Percentiles rank a stretch among this genome's conserved stretches.
These are phyloP conservation scores for Chelon auratus DNA, from an alignment of 2,797 vertebrate genomes.

Conservation along the genomic window DNA sequence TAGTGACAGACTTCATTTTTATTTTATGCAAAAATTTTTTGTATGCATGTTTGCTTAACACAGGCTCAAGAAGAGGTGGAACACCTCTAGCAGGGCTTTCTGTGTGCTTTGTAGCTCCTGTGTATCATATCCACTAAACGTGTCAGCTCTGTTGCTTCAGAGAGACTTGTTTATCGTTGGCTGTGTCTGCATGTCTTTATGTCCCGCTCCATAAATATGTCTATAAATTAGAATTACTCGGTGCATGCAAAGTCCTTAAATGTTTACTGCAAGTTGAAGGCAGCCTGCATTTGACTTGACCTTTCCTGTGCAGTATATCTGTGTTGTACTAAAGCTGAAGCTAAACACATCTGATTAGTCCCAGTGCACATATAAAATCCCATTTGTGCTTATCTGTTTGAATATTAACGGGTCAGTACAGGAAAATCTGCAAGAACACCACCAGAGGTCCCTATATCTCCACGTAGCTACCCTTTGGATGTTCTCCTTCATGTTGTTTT, in stretches of 20 bases:
- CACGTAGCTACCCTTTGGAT: too few relatives aligned
- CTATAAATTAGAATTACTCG: conserved; percentile 12
- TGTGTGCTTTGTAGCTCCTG: too few relatives aligned
- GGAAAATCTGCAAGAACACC: background rate
- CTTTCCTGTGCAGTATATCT: conserved; percentile 8
- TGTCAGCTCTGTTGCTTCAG: conserved; percentile 1
- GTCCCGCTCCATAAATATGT: conserved; percentile 25
- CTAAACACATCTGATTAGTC: background rate
- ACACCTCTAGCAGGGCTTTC: too few relatives aligned
- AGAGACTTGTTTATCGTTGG: background rate
- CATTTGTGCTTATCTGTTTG: too few relatives aligned
- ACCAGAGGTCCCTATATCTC: background rate
- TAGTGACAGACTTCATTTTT: too few relatives aligned
- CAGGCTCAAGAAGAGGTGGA: too few relatives aligned
- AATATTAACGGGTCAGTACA: background rate
- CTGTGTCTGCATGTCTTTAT: conserved; percentile 2
- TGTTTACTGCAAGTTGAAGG: conserved; percentile 8
- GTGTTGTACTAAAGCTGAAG: background rate
- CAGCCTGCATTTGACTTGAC: background rate
- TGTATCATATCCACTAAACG: background rate
- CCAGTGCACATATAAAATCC: background rate
- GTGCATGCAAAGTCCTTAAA: background rate
- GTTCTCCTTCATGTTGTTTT: too few relatives aligned
- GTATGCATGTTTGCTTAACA: too few relatives aligned
- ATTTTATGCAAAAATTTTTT: too few relatives aligned